Evolutionary conservation across 2,888 invertebrate genomes (phyloP).

Genomic region (Seira musarum): DNA sequence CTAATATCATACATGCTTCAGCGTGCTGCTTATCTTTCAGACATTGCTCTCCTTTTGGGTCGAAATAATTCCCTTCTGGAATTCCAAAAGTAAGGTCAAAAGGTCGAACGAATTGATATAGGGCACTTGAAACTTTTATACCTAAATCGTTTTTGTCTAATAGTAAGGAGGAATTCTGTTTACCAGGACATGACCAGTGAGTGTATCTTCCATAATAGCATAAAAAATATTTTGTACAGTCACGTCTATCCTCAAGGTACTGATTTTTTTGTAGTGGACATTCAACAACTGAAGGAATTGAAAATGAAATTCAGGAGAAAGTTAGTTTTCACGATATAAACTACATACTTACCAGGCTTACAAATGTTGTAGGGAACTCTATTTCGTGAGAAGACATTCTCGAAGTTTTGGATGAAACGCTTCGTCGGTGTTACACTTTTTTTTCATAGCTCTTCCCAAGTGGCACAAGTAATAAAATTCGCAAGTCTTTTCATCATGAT

Average conservation of each 20-base stretch:
- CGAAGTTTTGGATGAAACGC: slow-evolving; percentile 61
- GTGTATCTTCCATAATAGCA: slow-evolving; percentile 60
- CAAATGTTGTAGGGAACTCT: slow-evolving; percentile 41
- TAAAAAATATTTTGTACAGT: slow-evolving; percentile 64
- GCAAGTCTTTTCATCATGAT: slow-evolving; percentile 51
- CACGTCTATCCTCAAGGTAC: slow-evolving; percentile 57
- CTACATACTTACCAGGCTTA: slow-evolving; percentile 40
- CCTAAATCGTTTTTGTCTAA: no score
- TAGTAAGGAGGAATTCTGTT: neutral
- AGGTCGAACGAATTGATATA: neutral
- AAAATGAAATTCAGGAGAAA: slow-evolving; percentile 1
- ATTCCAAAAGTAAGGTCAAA: neutral
- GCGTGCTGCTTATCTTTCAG: slow-evolving; percentile 47
- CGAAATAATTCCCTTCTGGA: slow-evolving; percentile 52
- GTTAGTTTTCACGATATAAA: no score
- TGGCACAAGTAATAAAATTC: slow-evolving; percentile 61
- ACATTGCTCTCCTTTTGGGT: slow-evolving; percentile 54
- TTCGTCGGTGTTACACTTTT: slow-evolving; percentile 39
- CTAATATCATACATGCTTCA: slow-evolving; percentile 32
- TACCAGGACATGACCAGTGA: slow-evolving; percentile 60
- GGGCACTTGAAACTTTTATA: neutral
- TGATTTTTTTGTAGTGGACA: slow-evolving; percentile 55
- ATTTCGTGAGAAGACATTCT: slow-evolving; percentile 51
- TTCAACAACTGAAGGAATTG: slow-evolving; percentile 40
- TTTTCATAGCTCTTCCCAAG: slow-evolving; percentile 55